Evolutionary conservation across 1,140 invertebrate species (phyloP).

Genomic region (Drosophila ironensis): DNA sequence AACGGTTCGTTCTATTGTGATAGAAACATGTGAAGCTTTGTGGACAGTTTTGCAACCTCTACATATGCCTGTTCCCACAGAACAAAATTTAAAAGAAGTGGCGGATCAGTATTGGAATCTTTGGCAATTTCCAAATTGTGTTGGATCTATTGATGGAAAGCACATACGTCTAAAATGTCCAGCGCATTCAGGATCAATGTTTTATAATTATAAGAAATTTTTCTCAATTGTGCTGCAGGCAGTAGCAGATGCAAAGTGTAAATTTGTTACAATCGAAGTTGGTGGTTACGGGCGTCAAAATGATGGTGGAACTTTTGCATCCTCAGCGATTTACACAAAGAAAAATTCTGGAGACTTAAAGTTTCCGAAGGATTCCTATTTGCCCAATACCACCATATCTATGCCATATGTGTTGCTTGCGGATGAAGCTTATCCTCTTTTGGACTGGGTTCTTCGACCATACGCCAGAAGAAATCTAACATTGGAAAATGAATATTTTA

Average conservation of each 20-base stretch:
- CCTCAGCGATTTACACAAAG: constrained; percentile 81
- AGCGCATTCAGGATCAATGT: constrained; percentile 71
- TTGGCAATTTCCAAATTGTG: constrained; percentile 12
- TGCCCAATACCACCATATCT: constrained; percentile 83
- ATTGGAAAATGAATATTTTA: constrained; percentile 26
- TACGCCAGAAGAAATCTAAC: constrained; percentile 45
- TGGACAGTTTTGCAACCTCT: constrained; percentile 26
- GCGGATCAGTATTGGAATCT: constrained; percentile 15
- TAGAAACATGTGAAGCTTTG: constrained; percentile 30
- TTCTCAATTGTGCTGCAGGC: constrained; percentile 82
- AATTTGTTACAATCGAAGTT: constrained; percentile 82
- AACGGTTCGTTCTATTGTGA: constrained; percentile 35
- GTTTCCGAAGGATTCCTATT: constrained; percentile 17
- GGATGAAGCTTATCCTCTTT: constrained; percentile 83
- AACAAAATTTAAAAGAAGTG: constrained; percentile 20
- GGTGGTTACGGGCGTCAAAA: constrained; percentile 80
- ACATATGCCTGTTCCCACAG: constrained; percentile 17
- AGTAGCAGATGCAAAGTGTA: constrained; percentile 82
- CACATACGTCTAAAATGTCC: constrained; percentile 59
- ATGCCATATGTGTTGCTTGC: constrained; percentile 82
- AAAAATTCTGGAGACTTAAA: constrained; percentile 45
- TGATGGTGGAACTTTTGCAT: constrained; percentile 82
- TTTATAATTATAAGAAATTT: constrained; percentile 82
- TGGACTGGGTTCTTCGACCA: constrained; percentile 82
- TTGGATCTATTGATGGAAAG: constrained; percentile 76